Evolutionary conservation across 2,888 invertebrate species (phyloP), one percentile per base, ranked within the genome.

Genomic region (Bombylius discolor): DNA sequence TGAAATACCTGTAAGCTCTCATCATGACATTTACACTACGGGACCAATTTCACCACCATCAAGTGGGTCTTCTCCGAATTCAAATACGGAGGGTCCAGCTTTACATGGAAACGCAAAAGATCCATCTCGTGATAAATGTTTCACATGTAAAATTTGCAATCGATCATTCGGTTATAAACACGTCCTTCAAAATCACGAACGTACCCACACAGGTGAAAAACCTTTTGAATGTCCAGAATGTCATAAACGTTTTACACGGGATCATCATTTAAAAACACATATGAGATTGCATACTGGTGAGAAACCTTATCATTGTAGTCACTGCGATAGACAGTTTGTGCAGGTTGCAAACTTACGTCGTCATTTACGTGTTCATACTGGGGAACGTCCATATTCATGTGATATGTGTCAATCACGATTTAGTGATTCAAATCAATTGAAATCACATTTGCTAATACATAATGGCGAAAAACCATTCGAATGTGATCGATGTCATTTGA

Each of bases 181-280:
- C 74, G 94, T 94, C 31, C 77, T 94, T 52, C 93, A 94, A 74
- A 94, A 94, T 70, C 94, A 94, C 74, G 93, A 93, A 68, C 82
- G 94, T 64, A 95, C 94, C 0, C 94, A 94, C 71, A 94, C 94
- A 1, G 94, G 94, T 0, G 94, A 94, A 70, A 94, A 94, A 67
- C 94, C 94, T 0, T 94, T 93, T 76, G 89, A 91, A 70, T 94
- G 94, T 67, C 85, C 84, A 39, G 89, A 91, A 72, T 94, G 94
- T 69, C 87, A 91, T 70, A 94, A 94, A 72, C 80, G 91, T 61
- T 94, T 94, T 73, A 94, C 93, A 3, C 81, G 94, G 52, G 94
- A 94, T 70, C 94, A 94, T 67, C 94, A 94, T 67, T 77, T 94
- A 53, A 94, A 94, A 75, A 94, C 94, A 1, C 94, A 94, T 74